Base-by-base conservation (phyloP, 2,888 invertebrate genomes). In the Habrosyne pyritoides region DNA sequence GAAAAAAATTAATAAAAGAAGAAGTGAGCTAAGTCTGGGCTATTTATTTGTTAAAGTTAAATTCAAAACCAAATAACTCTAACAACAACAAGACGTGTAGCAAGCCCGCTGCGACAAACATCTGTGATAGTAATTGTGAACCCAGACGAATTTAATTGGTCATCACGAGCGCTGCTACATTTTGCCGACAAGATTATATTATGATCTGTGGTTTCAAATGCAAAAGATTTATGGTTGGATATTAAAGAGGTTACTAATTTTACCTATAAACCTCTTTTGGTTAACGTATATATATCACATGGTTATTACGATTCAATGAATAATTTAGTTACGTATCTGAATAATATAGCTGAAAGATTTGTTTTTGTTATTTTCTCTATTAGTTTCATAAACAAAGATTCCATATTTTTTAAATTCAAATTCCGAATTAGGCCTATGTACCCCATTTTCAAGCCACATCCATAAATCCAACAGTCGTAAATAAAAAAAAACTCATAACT, bases 61-160 rank as follows among this genome's bases (percentile, higher is more conserved):
- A n/a, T n/a, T n/a, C n/a, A n/a, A n/a, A n/a, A n/a, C n/a, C n/a
- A n/a, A n/a, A n/a, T n/a, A 53, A 36, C 60, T 66, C 66, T 63
- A 66, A 69, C 57, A 53, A 56, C 57, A 54, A 47, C 57, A 54
- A 60, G 54, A 53, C 55, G 53, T 54, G 54, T 69, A 60, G 57
- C 51, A 54, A 57, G 53, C 57, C 54, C 48, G 42, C 57, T 54
- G 54, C 21, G 42, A 46, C 49, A 3, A 52, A 58, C 66, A 61
- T 66, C 57, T 66, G 73, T 60, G 60, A 59, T 63, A 63, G 69
- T 71, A 76, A 75, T 72, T 68, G 59, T 68, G 56, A 66, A 59
- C 58, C 62, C 73, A 76, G 77, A 75, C 73, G 51, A 21, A 60
- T 58, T 68, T 69, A 75, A 77, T 72, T 73, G 66, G 52, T 56